Percentiles rank a stretch among this genome's conserved stretches.
These are phyloP conservation scores for Odontocerum albicorne DNA, from an alignment of 2,888 invertebrate species.

Conservation along the genomic window DNA sequence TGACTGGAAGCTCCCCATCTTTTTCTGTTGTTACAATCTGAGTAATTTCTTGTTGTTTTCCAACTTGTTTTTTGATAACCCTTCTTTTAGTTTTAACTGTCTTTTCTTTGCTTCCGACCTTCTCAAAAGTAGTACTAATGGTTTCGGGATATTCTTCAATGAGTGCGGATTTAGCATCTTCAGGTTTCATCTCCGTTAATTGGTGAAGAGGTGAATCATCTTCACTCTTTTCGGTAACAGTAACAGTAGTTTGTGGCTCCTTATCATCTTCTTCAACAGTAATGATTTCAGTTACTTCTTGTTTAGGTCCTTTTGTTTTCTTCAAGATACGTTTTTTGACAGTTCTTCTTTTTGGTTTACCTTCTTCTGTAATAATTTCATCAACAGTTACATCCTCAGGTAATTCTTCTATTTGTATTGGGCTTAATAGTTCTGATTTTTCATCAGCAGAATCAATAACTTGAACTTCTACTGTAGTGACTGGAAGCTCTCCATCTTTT, in stretches of 20 bases:
- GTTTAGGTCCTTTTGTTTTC: conserved; percentile 20
- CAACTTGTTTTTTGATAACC: conserved; percentile 47
- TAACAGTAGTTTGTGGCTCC: conserved; percentile 40
- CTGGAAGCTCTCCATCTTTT: conserved; percentile 43
- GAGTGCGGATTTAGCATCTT: conserved; percentile 39
- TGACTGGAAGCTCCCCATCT: conserved; percentile 43
- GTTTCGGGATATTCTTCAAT: conserved; percentile 21
- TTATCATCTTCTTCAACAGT: conserved; percentile 42
- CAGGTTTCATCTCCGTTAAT: conserved; percentile 20
- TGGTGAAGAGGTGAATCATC: no score
- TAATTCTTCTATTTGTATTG: conserved; percentile 37
- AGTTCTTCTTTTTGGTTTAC: conserved; percentile 5
- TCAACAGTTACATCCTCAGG: conserved; percentile 36
- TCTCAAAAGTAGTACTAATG: neutral
- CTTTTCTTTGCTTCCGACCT: conserved; percentile 34
- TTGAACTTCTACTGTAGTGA: conserved; percentile 37
- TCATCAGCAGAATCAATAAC: neutral
- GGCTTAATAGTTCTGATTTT: conserved; percentile 39
- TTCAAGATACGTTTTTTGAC: conserved; percentile 30
- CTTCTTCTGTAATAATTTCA: conserved; percentile 31
- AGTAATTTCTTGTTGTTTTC: conserved; percentile 43
- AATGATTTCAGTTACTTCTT: conserved; percentile 37
- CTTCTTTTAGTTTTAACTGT: conserved; percentile 33
- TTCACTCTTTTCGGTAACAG: conserved; percentile 35
- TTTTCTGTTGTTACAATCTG: conserved; percentile 46